Evolutionary conservation across 35 echinoderm and acorn worm genomes (phyloP).

Genomic region (Eucidaris tribuloides): DNA sequence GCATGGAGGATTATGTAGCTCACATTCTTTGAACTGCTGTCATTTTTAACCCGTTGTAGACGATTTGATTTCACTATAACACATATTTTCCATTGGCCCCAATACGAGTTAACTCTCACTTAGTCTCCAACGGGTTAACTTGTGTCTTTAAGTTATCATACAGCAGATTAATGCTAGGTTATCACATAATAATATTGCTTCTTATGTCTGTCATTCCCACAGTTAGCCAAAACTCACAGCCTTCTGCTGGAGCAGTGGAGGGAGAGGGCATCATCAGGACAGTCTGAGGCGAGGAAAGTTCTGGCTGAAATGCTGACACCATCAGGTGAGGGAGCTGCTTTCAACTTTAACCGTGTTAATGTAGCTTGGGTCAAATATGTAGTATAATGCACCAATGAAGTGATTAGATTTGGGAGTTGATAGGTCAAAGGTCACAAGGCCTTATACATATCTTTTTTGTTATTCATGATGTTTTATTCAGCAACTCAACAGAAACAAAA

Average conservation of each 20-base stretch:
- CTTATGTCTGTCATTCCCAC: neutral
- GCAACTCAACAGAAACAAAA: neutral
- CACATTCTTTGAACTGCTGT: too few relatives aligned
- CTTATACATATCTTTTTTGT: neutral
- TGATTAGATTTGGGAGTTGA: neutral
- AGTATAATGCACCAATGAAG: neutral
- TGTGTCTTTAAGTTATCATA: too few relatives aligned
- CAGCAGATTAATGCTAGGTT: too few relatives aligned
- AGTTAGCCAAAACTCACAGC: conserved; percentile 81
- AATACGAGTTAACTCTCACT: too few relatives aligned
- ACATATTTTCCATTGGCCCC: too few relatives aligned
- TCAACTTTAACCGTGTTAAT: neutral
- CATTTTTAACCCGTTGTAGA: too few relatives aligned
- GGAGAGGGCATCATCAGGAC: conserved; percentile 71
- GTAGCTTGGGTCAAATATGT: neutral
- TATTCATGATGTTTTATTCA: neutral
- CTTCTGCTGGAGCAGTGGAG: conserved; percentile 84
- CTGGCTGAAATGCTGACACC: conserved; percentile 97
- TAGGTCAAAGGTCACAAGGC: neutral
- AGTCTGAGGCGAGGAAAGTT: conserved; percentile 96
- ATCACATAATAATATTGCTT: too few relatives aligned
- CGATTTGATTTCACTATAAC: too few relatives aligned
- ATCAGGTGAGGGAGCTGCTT: conserved; percentile 79
- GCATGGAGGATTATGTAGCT: too few relatives aligned
- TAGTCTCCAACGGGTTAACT: too few relatives aligned